Conservation (phyloP, 2,797 vertebrate species). For the Darevskia mixta region DNA sequence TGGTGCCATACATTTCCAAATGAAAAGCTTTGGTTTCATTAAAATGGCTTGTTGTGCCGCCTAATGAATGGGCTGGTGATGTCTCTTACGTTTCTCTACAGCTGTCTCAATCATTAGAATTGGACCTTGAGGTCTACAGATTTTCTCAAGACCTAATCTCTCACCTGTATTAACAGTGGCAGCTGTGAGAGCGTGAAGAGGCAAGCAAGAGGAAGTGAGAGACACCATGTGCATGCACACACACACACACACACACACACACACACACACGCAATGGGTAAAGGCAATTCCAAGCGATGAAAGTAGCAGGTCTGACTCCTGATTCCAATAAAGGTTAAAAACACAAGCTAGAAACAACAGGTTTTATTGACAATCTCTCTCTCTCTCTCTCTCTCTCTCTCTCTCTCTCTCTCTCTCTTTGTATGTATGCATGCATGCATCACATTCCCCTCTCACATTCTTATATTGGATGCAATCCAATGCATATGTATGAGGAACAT, state of each 20-base stretch:
- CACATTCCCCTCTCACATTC: neutral
- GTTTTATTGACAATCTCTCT: conserved; percentile 13
- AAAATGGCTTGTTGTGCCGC: conserved; percentile 9
- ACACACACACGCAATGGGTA: neutral
- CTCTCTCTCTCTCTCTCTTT: neutral
- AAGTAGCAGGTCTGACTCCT: conserved; percentile 20
- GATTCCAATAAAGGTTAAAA: neutral
- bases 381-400: neutral
- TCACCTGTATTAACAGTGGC: conserved; percentile 50
- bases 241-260: too few species aligned
- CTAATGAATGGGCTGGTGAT: conserved; percentile 6
- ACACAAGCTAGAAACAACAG: neutral
- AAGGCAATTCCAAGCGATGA: accelerated
- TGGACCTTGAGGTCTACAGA: neutral
- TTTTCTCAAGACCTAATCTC: conserved; percentile 32
- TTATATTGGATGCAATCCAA: neutral
- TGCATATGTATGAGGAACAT: neutral
- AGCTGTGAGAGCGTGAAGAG: neutral
- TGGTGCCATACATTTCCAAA: neutral
- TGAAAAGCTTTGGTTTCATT: conserved; percentile 12
- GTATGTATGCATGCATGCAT: neutral
- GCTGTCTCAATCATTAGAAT: neutral
- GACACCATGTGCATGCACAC: neutral
- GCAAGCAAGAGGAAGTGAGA: neutral
- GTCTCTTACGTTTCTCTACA: neutral